Conservation (phyloP, 1,140 invertebrate genomes). For the Trachelipus rathkii region DNA sequence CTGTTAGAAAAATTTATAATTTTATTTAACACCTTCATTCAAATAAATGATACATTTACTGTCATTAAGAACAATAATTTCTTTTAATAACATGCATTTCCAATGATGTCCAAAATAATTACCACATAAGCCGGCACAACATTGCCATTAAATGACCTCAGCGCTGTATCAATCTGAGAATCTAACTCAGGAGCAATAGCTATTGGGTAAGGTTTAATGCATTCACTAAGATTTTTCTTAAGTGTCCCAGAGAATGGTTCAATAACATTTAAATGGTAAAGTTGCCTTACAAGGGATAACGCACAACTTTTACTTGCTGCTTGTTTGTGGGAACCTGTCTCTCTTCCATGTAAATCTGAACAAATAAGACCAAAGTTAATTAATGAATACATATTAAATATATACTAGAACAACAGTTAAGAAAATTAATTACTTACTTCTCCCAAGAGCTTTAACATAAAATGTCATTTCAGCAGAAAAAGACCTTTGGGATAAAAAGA, state of each 20-base stretch:
- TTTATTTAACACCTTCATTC: too few species aligned
- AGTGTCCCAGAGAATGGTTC: constrained; percentile 73
- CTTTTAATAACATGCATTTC: neutral
- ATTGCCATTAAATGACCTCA: constrained; percentile 59
- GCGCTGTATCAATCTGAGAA: constrained; percentile 60
- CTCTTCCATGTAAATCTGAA: constrained; percentile 64
- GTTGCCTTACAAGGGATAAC: constrained; percentile 84
- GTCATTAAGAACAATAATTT: neutral
- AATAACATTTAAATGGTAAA: constrained; percentile 91
- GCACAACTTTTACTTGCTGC: constrained; percentile 94
- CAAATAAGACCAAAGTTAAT: neutral
- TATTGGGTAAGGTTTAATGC: constrained; percentile 75
- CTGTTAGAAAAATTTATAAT: neutral
- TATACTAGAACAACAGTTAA: neutral
- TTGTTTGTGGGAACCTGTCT: constrained; percentile 84
- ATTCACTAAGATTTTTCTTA: constrained; percentile 71
- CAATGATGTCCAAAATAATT: constrained; percentile 25
- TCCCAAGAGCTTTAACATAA: constrained; percentile 71
- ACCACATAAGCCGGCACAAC: constrained; percentile 54
- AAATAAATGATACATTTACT: neutral
- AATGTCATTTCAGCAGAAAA: constrained; percentile 88
- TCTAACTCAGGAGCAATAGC: constrained; percentile 65
- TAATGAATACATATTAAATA: neutral
- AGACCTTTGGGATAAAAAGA: constrained; percentile 60
- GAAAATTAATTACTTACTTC: constrained; percentile 60